Base-by-base conservation (phyloP, 2,113 vertebrate genomes). In the Mobula birostris region DNA sequence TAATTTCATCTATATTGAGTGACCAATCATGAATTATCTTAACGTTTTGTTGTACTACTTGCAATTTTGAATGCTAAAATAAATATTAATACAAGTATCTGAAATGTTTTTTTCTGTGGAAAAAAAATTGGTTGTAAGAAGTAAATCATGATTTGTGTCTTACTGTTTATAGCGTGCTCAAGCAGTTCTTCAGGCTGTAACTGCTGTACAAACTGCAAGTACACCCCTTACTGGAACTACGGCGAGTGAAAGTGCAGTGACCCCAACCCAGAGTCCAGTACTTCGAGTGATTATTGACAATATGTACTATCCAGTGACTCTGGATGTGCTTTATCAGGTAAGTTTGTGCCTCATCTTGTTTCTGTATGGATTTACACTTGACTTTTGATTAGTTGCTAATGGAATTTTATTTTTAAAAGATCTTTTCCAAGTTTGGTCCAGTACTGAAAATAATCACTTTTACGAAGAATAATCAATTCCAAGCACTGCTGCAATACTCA, bases 401-500 rank as follows among this genome's bases (percentile, higher is more conserved):
- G 61, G 63, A 9, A 66, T 61, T n/a, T 21, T 83, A 82, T 70
- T 96, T 94, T 96, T 95, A 96, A 95, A 96, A 99, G 99, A 99
- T 99, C 96, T 99, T 99, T 96, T 99, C 99, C 94, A 99, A 99
- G 95, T 99, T 99, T 96, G 99, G 99, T 95, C 98, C 98, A 95
- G 99, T 99, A 87, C 96, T 99, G 98, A 99, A 99, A 97, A 99
- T 99, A 96, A 99, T 99, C 96, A 99, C 98, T 70, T 99, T 99
- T 96, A 99, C 98, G 95, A 99, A 99, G 97, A 99, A 99, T 96
- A 99, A 99, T 96, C 99, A 99, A 96, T 99, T 99, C 96, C 99
- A 99, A 97, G 98, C 99, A 94, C 97, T 99, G 94, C 97, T 99
- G 85, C 98, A 99, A 95, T 99, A 98, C 96, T 98, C 98, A 0